Base-by-base conservation (phyloP, 2,888 invertebrate species). In the Agrotis ipsilon region DNA sequence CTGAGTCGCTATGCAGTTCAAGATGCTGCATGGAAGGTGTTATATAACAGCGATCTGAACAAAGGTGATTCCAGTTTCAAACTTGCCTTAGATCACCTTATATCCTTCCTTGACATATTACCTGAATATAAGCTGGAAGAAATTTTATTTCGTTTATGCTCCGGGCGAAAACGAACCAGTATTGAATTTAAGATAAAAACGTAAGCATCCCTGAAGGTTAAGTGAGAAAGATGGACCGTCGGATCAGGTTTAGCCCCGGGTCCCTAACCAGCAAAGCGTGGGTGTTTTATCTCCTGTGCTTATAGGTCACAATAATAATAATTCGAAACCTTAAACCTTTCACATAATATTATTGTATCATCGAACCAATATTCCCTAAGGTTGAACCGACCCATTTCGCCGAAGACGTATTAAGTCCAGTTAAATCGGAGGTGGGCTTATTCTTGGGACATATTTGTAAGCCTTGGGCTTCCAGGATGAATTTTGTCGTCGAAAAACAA, bases 371-470 rank as follows among this genome's bases (percentile, higher is more conserved):
- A 74, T 48, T 59, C 74, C 74, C 74, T 24, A 32, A 66, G 74
- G 59, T 54, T 45, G 48, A 32, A 55, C 32, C 55, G 18, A 49
- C 66, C 73, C 54, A 49, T 74, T 55, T 73, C 59, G 67, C 19
- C 48, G 54, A 73, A 73, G 74, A 73, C 59, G 45, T 73, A 73
- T 74, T 73, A 67, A 73, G 67, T 67, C 74, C 67, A 16, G 59
- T 67, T 73, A 73, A 73, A 73, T 67, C 66, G 67, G 27, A 45
- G 16, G 54, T 19, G 6, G 45, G 66, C 43, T 73, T 64, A 72
- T 72, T 48, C 14, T 19, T 43, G 19, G 43, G 59, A 60, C 59
- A 49, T 65, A 48, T 60, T 66, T 60, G 5, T 60, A 66, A 74
- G 66, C 59, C 59, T 14, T 4, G 43, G 19, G 55, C 14, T 62